These are phyloP conservation scores for Illadopsis cleaveri DNA, from an alignment of 2,113 vertebrate genomes.

Conservation along the genomic window DNA sequence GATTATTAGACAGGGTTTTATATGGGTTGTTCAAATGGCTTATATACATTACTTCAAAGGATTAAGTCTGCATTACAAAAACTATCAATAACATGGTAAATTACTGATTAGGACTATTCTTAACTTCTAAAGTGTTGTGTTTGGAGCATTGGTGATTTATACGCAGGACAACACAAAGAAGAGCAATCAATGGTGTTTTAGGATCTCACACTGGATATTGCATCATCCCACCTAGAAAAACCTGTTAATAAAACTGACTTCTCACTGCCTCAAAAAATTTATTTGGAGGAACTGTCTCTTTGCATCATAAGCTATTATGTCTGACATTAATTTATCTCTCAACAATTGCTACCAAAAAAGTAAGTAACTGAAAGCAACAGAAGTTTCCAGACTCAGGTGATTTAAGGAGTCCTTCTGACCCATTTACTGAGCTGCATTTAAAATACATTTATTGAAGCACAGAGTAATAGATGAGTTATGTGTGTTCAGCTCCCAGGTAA, in stretches of 20 bases:
- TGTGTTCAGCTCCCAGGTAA: background rate
- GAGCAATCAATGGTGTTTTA: accelerated
- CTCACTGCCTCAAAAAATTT: background rate
- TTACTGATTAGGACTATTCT: conserved; percentile 3
- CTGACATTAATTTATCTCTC: background rate
- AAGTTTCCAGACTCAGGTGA: background rate
- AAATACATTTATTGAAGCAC: background rate
- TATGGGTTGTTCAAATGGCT: background rate
- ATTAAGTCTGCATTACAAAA: background rate
- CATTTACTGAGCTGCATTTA: background rate
- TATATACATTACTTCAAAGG: background rate
- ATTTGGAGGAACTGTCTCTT: background rate
- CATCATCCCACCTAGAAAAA: background rate
- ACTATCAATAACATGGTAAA: background rate
- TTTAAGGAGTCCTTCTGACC: background rate
- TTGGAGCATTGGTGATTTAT: background rate
- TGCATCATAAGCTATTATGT: background rate
- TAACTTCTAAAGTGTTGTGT: background rate
- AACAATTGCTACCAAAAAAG: accelerated
- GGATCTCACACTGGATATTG: background rate
- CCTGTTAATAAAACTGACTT: background rate
- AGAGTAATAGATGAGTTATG: background rate
- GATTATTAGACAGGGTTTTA: background rate
- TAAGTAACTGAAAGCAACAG: background rate
- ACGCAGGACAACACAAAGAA: background rate